Evolutionary conservation across 2,888 invertebrate species (phyloP).

Genomic region (Eupeodes luniger): DNA sequence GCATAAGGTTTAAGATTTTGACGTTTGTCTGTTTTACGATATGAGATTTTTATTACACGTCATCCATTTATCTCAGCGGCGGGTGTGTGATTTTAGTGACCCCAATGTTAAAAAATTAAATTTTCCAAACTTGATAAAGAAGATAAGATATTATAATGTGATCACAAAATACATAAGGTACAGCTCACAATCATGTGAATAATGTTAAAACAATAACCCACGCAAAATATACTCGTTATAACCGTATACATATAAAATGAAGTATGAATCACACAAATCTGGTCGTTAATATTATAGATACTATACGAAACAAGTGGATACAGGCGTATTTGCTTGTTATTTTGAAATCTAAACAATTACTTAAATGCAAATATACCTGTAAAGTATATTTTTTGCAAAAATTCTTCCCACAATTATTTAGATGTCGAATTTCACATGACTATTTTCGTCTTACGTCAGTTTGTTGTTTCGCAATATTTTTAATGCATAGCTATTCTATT

Average conservation of each 20-base stretch:
- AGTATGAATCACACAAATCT: no score
- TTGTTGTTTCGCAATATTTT: neutral
- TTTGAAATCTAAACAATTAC: neutral
- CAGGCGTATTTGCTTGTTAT: neutral
- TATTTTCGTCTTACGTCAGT: conserved; percentile 3
- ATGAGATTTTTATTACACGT: neutral
- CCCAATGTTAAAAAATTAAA: neutral
- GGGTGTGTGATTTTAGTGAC: neutral
- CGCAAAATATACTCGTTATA: no score
- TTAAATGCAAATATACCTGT: neutral
- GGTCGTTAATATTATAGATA: no score
- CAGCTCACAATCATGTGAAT: no score
- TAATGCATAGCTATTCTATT: no score
- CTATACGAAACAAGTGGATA: no score
- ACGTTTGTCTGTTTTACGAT: neutral
- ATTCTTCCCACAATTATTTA: conserved; percentile 11
- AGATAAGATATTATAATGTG: neutral
- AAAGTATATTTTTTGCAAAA: neutral
- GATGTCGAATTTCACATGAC: conserved; percentile 19
- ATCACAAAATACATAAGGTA: no score
- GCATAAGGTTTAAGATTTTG: neutral
- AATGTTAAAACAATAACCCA: no score
- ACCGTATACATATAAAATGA: no score
- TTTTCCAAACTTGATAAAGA: neutral
- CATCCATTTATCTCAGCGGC: neutral